phyloP scores from a whole-genome alignment of 2,113 vertebrate species.

The Centropus bengalensis region DNA sequence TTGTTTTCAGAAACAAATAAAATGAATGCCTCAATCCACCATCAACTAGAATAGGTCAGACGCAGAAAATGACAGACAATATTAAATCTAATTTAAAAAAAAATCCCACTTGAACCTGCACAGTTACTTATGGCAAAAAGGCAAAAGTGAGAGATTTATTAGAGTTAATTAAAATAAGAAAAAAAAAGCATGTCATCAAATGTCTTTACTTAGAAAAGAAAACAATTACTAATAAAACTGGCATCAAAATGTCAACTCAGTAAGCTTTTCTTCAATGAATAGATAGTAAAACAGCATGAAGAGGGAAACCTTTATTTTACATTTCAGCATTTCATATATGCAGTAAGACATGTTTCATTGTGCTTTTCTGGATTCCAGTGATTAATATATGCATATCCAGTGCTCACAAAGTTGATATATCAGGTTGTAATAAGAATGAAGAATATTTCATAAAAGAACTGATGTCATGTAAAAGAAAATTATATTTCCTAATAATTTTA shows the following conservation, averaged over 20 bases:
- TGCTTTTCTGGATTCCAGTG: background rate
- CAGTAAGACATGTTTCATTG: background rate
- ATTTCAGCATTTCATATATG: constrained; percentile 14
- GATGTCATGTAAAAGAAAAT: constrained; percentile 37
- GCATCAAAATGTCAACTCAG: background rate
- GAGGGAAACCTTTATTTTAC: background rate
- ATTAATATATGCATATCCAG: background rate
- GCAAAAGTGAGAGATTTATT: background rate
- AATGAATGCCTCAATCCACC: background rate
- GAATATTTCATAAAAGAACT: background rate
- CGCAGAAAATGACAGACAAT: background rate
- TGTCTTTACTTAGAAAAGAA: background rate
- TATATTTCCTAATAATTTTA: constrained; percentile 59
- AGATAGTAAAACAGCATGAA: background rate
- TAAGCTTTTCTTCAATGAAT: background rate
- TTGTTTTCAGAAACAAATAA: background rate
- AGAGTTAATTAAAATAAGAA: background rate
- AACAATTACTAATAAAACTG: background rate
- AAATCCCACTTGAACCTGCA: background rate
- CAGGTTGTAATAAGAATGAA: background rate
- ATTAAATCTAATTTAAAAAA: background rate
- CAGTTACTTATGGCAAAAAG: background rate
- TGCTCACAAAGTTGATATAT: background rate
- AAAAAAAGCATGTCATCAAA: background rate
- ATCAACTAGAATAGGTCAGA: background rate